A percentile compares a stretch with the other conserved stretches of the same genome.
These are phyloP conservation scores for Pterocles orientalis DNA, from an alignment of 2,113 vertebrate species.

Conservation along the genomic window DNA sequence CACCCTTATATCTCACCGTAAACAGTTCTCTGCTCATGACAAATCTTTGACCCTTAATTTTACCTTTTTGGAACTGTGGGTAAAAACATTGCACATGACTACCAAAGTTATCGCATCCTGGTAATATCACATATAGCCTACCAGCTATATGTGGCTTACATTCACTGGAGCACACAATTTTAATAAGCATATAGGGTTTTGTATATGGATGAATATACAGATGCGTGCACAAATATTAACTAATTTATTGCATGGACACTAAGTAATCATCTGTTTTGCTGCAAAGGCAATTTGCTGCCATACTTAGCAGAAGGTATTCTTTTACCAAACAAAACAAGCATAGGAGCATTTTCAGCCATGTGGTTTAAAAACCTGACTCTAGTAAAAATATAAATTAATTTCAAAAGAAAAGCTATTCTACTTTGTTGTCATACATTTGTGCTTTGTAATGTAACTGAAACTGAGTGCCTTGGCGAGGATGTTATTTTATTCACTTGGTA, in stretches of 20 bases:
- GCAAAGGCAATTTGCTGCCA: constrained; percentile 28
- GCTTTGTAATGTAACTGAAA: too few relatives aligned
- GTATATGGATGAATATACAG: neutral
- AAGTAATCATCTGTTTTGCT: constrained; percentile 22
- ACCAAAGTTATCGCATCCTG: neutral
- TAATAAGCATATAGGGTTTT: neutral
- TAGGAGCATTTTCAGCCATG: constrained; percentile 32
- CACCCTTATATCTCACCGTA: neutral
- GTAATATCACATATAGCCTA: neutral
- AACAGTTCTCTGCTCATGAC: neutral
- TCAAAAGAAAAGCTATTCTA: too few relatives aligned
- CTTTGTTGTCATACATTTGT: too few relatives aligned
- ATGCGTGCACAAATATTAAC: constrained; percentile 12
- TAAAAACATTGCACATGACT: neutral
- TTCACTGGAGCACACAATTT: neutral
- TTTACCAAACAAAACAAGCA: constrained; percentile 26
- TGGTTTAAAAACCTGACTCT: neutral
- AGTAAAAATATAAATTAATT: too few relatives aligned
- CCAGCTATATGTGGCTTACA: neutral
- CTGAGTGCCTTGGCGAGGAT: too few relatives aligned
- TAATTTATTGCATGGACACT: neutral
- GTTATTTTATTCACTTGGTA: too few relatives aligned
- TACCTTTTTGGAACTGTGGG: neutral
- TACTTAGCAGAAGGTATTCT: constrained; percentile 26
- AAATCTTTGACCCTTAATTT: neutral